Evolutionary conservation across 1,140 invertebrate species (phyloP).

Genomic region (Solenopsis fugax): DNA sequence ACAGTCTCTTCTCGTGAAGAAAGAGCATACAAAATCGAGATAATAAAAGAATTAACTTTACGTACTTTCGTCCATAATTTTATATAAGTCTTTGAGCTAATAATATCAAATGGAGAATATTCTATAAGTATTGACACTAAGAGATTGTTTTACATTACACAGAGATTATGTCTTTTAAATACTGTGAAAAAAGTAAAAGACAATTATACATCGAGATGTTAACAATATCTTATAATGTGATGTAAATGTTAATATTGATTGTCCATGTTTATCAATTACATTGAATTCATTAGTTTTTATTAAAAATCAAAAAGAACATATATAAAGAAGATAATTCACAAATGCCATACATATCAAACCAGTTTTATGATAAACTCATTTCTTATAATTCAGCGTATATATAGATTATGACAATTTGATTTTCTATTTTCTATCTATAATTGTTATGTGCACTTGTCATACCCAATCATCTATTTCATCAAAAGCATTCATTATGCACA

Average conservation of each 20-base stretch:
- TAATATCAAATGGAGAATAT: slow-evolving; percentile 58
- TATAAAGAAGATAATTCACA: slow-evolving; percentile 45
- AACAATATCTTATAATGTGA: slow-evolving; percentile 41
- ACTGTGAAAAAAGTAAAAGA: slow-evolving; percentile 44
- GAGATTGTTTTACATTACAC: slow-evolving; percentile 46
- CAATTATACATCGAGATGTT: slow-evolving; percentile 40
- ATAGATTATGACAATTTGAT: slow-evolving; percentile 60
- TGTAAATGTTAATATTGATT: slow-evolving; percentile 65
- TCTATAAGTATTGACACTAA: slow-evolving; percentile 51
- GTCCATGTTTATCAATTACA: slow-evolving; percentile 60
- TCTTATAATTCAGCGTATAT: slow-evolving; percentile 14
- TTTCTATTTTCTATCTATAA: slow-evolving; percentile 54
- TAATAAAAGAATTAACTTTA: slow-evolving; percentile 34
- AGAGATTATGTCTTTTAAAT: slow-evolving; percentile 55
- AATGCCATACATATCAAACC: slow-evolving; percentile 57
- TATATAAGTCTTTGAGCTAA: slow-evolving; percentile 6
- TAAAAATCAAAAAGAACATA: slow-evolving; percentile 54
- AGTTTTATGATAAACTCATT: slow-evolving; percentile 42
- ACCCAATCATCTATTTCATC: slow-evolving; percentile 31
- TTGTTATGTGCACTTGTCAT: slow-evolving; percentile 46
- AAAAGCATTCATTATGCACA: slow-evolving; percentile 48
- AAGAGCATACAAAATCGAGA: slow-evolving; percentile 23
- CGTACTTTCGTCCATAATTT: slow-evolving; percentile 30
- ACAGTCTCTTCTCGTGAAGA: background rate
- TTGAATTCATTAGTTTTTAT: slow-evolving; percentile 46